Percentiles rank a stretch among this genome's conserved stretches.
phyloP scores from a whole-genome alignment of 2,888 invertebrate genomes.

The Plutella xylostella region DNA sequence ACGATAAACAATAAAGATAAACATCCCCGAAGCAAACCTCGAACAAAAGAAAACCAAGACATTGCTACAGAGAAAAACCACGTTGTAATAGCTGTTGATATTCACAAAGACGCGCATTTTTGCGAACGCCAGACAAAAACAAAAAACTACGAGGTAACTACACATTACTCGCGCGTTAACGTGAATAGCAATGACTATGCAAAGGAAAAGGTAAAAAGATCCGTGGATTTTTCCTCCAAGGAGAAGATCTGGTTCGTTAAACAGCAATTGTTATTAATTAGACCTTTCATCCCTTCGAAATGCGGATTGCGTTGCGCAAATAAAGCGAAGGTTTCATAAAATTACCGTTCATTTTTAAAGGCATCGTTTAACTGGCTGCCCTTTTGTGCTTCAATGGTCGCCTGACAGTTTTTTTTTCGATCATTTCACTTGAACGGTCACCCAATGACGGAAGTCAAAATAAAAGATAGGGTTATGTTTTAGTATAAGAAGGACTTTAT shows the following conservation, averaged over 20 bases:
- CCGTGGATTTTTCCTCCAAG: not conserved
- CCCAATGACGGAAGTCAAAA: not conserved
- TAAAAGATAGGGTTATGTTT: not conserved
- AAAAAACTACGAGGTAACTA: not conserved
- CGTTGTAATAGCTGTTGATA: not conserved
- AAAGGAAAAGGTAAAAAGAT: not conserved
- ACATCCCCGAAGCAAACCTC: not conserved
- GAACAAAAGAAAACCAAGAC: not conserved
- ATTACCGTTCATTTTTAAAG: not conserved
- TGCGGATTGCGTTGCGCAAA: not conserved
- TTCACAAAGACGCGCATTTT: not conserved
- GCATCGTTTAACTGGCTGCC: not conserved
- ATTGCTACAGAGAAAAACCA: not conserved
- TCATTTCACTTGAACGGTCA: not conserved
- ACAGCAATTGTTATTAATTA: constrained; percentile 42
- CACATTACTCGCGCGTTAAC: not conserved
- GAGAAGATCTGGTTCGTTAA: constrained; percentile 28
- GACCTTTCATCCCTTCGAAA: constrained; percentile 10
- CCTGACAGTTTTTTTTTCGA: not conserved
- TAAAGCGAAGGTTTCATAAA: not conserved
- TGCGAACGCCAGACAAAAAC: not conserved
- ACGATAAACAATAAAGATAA: not conserved
- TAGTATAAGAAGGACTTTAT: not conserved
- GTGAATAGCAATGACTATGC: not conserved
- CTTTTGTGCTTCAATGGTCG: not conserved